These are phyloP conservation scores for Chelidonichthys spinosus DNA, from an alignment of 2,797 vertebrate species.

Conservation along the genomic window DNA sequence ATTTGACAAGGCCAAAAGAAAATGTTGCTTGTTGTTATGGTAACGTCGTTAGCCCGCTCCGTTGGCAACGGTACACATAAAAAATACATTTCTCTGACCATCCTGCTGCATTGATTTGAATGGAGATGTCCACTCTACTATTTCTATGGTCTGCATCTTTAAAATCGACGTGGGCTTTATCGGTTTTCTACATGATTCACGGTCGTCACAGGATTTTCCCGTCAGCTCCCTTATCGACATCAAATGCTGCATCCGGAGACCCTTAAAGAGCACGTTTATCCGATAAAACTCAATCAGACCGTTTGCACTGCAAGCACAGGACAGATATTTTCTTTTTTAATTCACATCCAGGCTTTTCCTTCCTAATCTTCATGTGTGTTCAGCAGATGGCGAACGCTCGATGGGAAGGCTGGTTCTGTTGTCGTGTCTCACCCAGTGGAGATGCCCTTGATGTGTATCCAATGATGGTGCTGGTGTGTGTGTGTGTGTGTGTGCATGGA, in stretches of 20 bases:
- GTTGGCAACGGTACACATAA: no score
- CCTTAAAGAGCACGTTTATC: slow-evolving; percentile 29
- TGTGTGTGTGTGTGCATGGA: slow-evolving; percentile 10
- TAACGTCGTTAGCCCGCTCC: no score
- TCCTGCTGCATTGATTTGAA: no score
- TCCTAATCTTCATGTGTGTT: slow-evolving; percentile 46
- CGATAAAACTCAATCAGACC: slow-evolving; percentile 41
- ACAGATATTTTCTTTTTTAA: slow-evolving; percentile 42
- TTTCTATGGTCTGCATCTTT: not conserved
- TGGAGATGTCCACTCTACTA: no score
- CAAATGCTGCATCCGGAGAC: slow-evolving; percentile 22
- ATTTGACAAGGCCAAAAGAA: no score
- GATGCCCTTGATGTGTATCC: slow-evolving; percentile 74
- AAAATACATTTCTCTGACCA: no score
- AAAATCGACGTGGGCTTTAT: not conserved
- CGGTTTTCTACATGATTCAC: slow-evolving; percentile 2
- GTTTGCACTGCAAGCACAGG: slow-evolving; percentile 34
- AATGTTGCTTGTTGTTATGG: no score
- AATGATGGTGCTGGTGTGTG: slow-evolving; percentile 23
- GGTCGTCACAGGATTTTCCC: slow-evolving; percentile 26
- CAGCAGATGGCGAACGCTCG: slow-evolving; percentile 50
- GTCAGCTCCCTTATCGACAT: slow-evolving; percentile 37
- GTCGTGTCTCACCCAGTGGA: slow-evolving; percentile 53
- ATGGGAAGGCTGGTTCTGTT: slow-evolving; percentile 55
- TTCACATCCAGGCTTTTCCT: slow-evolving; percentile 13